These are phyloP conservation scores for Psittacula echo DNA, from an alignment of 2,797 vertebrate genomes.

Conservation along the genomic window DNA sequence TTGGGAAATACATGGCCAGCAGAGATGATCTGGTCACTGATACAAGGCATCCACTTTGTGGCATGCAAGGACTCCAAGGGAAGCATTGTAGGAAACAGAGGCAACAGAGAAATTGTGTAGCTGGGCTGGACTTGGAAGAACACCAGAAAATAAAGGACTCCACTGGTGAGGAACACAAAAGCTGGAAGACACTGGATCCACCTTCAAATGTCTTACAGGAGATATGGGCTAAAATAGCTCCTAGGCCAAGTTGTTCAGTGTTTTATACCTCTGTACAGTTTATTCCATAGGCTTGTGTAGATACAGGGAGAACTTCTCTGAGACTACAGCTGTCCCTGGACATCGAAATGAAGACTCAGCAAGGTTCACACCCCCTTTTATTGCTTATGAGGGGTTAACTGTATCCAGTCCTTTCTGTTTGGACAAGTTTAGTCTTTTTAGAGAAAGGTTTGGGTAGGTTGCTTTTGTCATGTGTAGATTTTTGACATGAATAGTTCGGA, in stretches of 20 bases:
- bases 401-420: background rate
- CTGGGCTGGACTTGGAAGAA: background rate
- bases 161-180: background rate
- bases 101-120: background rate
- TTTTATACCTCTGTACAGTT: background rate
- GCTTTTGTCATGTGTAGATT: background rate
- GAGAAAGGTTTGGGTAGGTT: background rate
- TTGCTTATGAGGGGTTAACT: background rate
- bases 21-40: background rate
- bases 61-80: background rate
- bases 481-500: background rate
- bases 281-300: background rate
- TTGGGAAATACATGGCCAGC: background rate
- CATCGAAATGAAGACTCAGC: background rate
- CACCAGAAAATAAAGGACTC: background rate
- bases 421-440: background rate
- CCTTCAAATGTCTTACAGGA: background rate
- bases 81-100: background rate
- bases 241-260: background rate
- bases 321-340: background rate
- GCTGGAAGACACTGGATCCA: background rate
- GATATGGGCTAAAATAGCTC: background rate
- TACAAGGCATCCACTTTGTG: background rate
- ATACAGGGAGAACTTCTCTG: background rate
- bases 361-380: background rate